Conservation (phyloP, 92 coral and sea anemone genomes). For the Parazoanthus atlanticus region DNA sequence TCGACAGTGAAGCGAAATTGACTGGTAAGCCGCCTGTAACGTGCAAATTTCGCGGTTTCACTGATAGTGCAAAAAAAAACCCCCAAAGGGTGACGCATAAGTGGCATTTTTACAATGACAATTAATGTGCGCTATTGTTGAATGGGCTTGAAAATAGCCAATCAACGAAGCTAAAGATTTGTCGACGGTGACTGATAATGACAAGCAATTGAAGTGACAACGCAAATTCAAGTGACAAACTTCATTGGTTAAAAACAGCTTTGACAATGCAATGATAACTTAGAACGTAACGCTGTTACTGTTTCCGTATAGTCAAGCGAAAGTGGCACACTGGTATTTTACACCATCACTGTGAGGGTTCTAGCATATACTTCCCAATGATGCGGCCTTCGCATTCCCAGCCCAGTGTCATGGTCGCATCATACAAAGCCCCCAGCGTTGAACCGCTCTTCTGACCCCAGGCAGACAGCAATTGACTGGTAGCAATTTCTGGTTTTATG, state of each 20-base stretch:
- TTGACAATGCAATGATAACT: background rate
- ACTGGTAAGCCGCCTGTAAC: too few species aligned
- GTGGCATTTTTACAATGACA: too few species aligned
- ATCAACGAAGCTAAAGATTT: too few species aligned
- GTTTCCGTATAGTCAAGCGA: background rate
- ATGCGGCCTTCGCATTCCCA: conserved; percentile 57
- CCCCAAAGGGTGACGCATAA: too few species aligned
- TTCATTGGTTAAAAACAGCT: background rate
- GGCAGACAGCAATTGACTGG: conserved; percentile 53
- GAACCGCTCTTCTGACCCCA: conserved; percentile 71
- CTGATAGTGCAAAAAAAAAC: background rate
- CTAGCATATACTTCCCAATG: conserved; percentile 42
- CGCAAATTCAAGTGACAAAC: background rate
- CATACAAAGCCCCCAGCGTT: conserved; percentile 48
- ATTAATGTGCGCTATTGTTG: too few species aligned
- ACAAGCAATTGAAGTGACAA: too few species aligned
- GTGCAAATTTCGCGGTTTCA: background rate
- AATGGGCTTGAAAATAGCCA: too few species aligned
- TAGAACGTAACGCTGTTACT: background rate
- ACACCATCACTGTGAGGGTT: background rate
- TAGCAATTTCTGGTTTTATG: conserved; percentile 48
- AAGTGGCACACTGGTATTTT: background rate
- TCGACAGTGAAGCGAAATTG: background rate
- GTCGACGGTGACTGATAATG: too few species aligned
- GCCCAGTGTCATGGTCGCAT: conserved; percentile 43